These are phyloP conservation scores for Danionella cerebrum DNA, from an alignment of 2,113 vertebrate genomes.

Conservation along the genomic window DNA sequence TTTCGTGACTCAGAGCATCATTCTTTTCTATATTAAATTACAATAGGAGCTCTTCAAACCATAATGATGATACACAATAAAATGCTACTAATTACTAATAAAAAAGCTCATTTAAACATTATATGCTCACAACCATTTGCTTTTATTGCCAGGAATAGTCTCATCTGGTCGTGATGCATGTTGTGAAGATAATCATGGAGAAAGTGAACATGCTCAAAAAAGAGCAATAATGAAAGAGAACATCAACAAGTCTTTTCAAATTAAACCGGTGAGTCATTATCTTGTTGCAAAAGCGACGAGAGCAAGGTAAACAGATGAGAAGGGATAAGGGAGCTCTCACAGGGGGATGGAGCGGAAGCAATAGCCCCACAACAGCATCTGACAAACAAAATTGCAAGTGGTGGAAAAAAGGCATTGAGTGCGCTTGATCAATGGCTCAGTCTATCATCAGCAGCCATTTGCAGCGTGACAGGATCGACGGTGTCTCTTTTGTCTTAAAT, in stretches of 20 bases:
- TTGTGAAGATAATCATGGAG: not conserved
- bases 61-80: too few species aligned
- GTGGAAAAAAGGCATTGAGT: slow-evolving; percentile 2
- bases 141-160: too few species aligned
- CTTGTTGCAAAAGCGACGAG: slow-evolving; percentile 20
- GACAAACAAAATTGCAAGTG: slow-evolving; percentile 33
- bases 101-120: too few species aligned
- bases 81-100: too few species aligned
- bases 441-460: slow-evolving; percentile 55
- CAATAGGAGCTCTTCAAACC: too few species aligned
- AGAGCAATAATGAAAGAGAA: not conserved
- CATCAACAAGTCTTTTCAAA: not conserved
- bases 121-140: too few species aligned
- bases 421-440: slow-evolving; percentile 20
- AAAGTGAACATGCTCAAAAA: not conserved
- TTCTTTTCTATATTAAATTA: too few species aligned
- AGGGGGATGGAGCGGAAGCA: slow-evolving; percentile 14
- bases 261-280: slow-evolving; percentile 46
- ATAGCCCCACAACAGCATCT: slow-evolving; percentile 37
- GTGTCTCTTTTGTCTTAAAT: slow-evolving; percentile 50
- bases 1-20: too few species aligned
- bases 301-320: slow-evolving; percentile 25
- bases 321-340: slow-evolving; percentile 41
- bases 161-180: not conserved
- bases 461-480: slow-evolving; percentile 41